A percentile compares a stretch with the other conserved stretches of the same genome.
phyloP scores from a whole-genome alignment of 2,797 vertebrate species.

The Eulemur coronatus region DNA sequence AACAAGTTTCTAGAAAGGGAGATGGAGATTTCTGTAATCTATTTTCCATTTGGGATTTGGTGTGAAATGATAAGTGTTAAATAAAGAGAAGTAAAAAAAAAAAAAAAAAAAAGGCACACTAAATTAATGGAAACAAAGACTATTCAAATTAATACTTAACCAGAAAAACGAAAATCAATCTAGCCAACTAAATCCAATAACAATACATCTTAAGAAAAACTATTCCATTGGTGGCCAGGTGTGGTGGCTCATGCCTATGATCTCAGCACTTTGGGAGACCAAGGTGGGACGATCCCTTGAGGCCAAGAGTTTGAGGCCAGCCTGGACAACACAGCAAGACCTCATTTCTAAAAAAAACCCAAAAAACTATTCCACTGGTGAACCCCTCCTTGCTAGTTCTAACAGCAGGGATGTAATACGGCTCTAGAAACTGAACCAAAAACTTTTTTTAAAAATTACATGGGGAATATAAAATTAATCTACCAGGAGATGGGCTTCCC shows the following conservation, averaged over 20 bases:
- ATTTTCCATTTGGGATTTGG: neutral
- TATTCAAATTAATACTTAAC: conserved; percentile 34
- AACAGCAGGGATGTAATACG: neutral
- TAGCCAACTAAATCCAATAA: neutral
- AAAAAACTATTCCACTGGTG: neutral
- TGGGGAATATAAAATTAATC: conserved; percentile 26
- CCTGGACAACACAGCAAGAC: neutral
- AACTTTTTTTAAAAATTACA: neutral
- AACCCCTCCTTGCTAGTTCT: neutral
- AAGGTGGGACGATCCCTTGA: neutral
- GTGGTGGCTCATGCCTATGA: neutral
- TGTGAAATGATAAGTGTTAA: conserved; percentile 13
- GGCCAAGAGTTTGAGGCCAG: neutral
- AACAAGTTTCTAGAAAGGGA: neutral
- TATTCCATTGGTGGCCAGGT: neutral
- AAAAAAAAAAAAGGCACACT: neutral
- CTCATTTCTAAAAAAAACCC: neutral
- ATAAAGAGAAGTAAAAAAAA: neutral
- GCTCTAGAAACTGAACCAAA: neutral
- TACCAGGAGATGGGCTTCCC: conserved; percentile 24
- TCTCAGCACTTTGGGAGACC: neutral
- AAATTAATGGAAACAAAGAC: conserved; percentile 20
- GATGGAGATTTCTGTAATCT: neutral
- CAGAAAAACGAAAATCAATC: conserved; percentile 32
- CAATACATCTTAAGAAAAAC: conserved; percentile 28